Conservation (phyloP, 1,140 invertebrate species). For the Hylaeus volcanicus region DNA sequence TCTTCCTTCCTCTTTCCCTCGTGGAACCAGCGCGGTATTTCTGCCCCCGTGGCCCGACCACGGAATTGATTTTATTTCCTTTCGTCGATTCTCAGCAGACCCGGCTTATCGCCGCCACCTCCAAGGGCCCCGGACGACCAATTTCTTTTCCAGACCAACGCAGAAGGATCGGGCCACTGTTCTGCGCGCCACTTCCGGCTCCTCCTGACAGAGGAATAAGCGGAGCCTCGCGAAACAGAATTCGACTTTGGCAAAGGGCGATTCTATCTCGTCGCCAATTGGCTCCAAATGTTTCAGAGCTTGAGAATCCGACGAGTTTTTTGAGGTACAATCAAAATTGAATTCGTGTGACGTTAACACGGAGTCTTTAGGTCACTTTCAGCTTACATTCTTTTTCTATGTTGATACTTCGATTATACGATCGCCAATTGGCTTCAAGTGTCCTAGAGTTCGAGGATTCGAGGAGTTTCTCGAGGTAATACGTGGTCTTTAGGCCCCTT, state of each 20-base stretch:
- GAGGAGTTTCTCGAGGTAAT: no score
- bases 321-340: no score
- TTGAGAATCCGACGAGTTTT: no score
- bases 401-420: no score
- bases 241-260: not conserved
- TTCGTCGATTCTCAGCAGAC: conserved; percentile 38
- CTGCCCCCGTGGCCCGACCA: not conserved
- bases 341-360: no score
- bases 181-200: conserved; percentile 23
- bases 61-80: conserved; percentile 63
- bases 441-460: no score
- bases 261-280: not conserved
- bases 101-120: conserved; percentile 53
- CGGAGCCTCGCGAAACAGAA: not conserved
- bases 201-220: conserved; percentile 5
- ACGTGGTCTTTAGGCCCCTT: no score
- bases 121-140: conserved; percentile 22
- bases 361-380: no score
- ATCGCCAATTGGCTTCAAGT: no score
- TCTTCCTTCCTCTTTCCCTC: conserved; percentile 15
- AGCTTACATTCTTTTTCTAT: no score
- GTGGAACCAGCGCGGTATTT: not conserved
- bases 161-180: conserved; percentile 50
- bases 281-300: no score
- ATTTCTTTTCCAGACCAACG: conserved; percentile 39